A percentile compares a stretch with the other conserved stretches of the same genome.
Conservation (phyloP, 2,113 vertebrate species). For the Fregetta grallaria region DNA sequence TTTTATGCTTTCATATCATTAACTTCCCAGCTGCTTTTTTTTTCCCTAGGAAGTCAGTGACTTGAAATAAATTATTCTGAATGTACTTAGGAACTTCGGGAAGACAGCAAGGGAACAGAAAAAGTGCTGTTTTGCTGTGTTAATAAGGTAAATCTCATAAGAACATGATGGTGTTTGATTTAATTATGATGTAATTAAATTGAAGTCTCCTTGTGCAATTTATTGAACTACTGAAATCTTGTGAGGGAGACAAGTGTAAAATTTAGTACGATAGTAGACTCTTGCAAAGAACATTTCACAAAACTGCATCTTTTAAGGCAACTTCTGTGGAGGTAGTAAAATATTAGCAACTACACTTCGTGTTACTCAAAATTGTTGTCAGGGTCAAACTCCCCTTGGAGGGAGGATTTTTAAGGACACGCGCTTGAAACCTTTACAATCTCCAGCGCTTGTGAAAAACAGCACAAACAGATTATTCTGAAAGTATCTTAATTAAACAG, state of each 20-base stretch:
- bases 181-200: not conserved
- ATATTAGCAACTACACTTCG: accelerated
- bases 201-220: not conserved
- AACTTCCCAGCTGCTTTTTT: not conserved
- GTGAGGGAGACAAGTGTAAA: not conserved
- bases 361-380: not conserved
- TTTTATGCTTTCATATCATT: not conserved
- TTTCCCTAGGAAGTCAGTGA: not conserved
- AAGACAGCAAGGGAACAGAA: not conserved
- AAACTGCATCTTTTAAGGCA: not conserved
- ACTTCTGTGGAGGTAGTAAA: not conserved
- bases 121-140: not conserved
- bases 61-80: not conserved
- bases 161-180: not conserved
- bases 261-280: too few relatives aligned
- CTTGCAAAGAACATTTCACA: not conserved
- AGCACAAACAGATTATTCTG: not conserved
- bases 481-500: not conserved
- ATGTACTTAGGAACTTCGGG: not conserved
- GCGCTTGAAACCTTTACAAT: not conserved
- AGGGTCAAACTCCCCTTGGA: not conserved
- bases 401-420: not conserved
- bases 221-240: not conserved
- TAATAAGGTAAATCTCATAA: not conserved
- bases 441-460: accelerated